Conservation (phyloP, 2,888 invertebrate species). For the Drosophila nr. fundita region DNA sequence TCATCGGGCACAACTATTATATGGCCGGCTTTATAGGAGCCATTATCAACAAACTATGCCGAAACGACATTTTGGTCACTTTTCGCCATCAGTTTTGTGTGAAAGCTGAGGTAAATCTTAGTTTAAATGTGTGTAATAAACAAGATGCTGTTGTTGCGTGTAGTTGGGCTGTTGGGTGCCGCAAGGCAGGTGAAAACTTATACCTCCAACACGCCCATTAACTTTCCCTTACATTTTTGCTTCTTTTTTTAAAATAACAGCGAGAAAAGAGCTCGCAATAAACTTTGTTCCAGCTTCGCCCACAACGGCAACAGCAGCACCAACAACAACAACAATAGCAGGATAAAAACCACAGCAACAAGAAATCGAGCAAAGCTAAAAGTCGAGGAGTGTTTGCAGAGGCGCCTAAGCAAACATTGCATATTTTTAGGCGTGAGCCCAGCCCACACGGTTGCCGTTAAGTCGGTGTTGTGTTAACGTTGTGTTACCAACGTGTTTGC, state of each 20-base stretch:
- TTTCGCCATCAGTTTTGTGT: conserved; percentile 24
- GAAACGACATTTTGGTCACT: conserved; percentile 39
- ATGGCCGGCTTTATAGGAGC: conserved; percentile 15
- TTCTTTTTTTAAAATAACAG: conserved; percentile 28
- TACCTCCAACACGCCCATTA: conserved; percentile 40
- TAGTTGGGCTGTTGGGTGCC: conserved; percentile 33
- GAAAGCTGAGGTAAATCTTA: conserved; percentile 15
- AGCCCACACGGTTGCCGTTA: conserved; percentile 45
- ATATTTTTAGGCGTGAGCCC: conserved; percentile 58
- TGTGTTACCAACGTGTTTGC: conserved; percentile 41
- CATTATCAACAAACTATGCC: conserved; percentile 10
- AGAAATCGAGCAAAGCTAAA: conserved; percentile 25
- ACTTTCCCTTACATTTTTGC: conserved; percentile 27
- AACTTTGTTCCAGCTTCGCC: conserved; percentile 58
- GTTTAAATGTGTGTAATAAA: conserved; percentile 42
- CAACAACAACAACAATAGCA: conserved; percentile 15
- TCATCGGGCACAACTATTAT: background rate
- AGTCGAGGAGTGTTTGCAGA: conserved; percentile 50
- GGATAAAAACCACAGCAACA: conserved; percentile 5
- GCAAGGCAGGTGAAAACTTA: conserved; percentile 39
- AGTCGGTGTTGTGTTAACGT: conserved; percentile 49
- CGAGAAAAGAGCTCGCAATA: conserved; percentile 45
- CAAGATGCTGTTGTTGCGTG: conserved; percentile 58
- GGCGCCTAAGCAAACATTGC: conserved; percentile 71
- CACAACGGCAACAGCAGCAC: conserved; percentile 33